phyloP scores from a whole-genome alignment of 2,797 vertebrate genomes.

The Arctocebus calabarensis region DNA sequence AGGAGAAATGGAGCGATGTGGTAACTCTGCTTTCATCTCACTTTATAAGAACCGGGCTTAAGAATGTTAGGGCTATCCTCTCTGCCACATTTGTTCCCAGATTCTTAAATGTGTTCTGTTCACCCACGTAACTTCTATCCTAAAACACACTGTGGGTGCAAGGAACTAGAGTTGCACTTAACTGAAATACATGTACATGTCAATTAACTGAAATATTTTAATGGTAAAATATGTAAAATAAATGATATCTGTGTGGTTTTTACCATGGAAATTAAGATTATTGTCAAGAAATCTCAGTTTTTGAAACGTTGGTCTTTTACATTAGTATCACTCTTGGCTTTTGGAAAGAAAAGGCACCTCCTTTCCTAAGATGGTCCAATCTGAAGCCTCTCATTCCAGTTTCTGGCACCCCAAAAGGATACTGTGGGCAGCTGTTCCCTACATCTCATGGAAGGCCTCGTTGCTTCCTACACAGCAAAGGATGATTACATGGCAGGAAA shows the following conservation, averaged over 20 bases:
- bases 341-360: not conserved
- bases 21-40: not conserved
- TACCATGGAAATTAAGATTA: conserved; percentile 27
- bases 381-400: not conserved
- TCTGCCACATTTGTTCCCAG: not conserved
- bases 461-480: not conserved
- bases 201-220: not conserved
- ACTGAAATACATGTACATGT: not conserved
- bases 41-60: not conserved
- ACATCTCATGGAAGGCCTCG: not conserved
- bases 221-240: not conserved
- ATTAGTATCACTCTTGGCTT: not conserved
- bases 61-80: not conserved
- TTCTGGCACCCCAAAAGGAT: not conserved
- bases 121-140: not conserved
- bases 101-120: not conserved
- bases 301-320: not conserved
- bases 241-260: not conserved
- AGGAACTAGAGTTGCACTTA: not conserved
- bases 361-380: not conserved
- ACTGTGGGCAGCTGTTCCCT: not conserved
- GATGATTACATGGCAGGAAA: not conserved
- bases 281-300: not conserved
- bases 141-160: not conserved
- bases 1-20: not conserved